Percentiles rank a stretch among this genome's conserved stretches.
Conservation (phyloP, 2,888 invertebrate species). For the Ferrisia virgata region DNA sequence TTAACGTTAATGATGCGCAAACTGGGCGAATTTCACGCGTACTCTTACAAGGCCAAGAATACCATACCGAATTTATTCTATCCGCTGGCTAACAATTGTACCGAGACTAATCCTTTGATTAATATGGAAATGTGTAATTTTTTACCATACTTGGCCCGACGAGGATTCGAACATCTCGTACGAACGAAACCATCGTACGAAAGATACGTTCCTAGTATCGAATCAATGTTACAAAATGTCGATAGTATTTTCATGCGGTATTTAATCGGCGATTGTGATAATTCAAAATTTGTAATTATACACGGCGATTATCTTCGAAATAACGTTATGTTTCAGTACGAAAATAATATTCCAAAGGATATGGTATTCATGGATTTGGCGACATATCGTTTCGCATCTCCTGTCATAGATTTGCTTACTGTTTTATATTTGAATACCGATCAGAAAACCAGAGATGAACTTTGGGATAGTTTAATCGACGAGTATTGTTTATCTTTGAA, state of each 20-base stretch:
- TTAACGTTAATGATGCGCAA: constrained; percentile 7
- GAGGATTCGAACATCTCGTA: neutral
- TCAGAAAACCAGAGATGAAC: neutral
- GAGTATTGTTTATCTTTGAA: neutral
- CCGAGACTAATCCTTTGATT: neutral
- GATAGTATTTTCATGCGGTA: neutral
- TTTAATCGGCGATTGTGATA: neutral
- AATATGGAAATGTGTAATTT: neutral
- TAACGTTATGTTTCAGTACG: constrained; percentile 24
- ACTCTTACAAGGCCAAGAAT: constrained; percentile 2
- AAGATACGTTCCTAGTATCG: neutral
- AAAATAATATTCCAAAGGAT: neutral
- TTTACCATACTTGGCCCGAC: neutral
- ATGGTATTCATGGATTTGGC: neutral
- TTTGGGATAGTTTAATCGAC: neutral
- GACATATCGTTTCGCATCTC: neutral
- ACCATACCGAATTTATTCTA: neutral
- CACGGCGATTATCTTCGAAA: neutral
- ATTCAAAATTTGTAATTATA: neutral
- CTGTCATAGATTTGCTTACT: neutral
- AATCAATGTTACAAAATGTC: neutral
- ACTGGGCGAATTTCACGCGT: constrained; percentile 31
- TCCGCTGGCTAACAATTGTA: neutral
- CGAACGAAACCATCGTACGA: neutral
- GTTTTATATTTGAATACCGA: neutral